Base-by-base conservation (phyloP, 2,888 invertebrate species). In the Glaucopsyche alexis region DNA sequence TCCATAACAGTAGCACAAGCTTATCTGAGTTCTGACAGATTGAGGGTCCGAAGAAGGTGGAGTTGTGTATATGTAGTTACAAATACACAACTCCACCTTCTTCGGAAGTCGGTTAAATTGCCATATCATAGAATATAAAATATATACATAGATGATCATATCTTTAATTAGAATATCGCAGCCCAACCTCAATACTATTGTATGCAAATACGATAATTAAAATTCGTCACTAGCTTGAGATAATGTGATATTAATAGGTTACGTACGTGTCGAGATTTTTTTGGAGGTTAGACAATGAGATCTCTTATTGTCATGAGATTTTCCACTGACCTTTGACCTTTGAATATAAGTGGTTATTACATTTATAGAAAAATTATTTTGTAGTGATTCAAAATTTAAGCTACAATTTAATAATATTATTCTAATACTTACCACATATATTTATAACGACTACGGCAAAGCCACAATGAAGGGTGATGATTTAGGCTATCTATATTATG, bases 171-270 rank as follows among this genome's bases (percentile, higher is more conserved):
- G 29, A 9, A 69, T 29, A 49, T 69, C 69, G 49, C 16, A 7
- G 29, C 3, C 16, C 42, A 67, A n/a, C 42, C 19, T 49, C 14
- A 47, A 69, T 66, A 66, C n/a, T 49, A 69, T 69, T 69, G 69
- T 69, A 69, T 69, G 69, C 29, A 47, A 69, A 69, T 69, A 29
- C 19, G 19, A 49, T 7, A 49, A 47, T 49, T 29, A 49, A 14
- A 49, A 69, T 69, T 69, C 69, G 47, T 47, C 49, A 29, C 49
- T 14, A 69, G 49, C 45, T 19, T 49, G 16, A 29, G 29, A 69
- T 69, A 14, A 69, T 47, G 6, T 45, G 47, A 69, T 69, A 42
- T 7, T 66, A 69, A 69, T 69, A 69, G 67, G 67, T 47, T 47
- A 19, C 16, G 9, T 19, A 29, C 29, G 16, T 69, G 47, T 49